A percentile compares a stretch with the other conserved stretches of the same genome.
Conservation (phyloP, 2,113 vertebrate genomes). For the Verasper variegatus region DNA sequence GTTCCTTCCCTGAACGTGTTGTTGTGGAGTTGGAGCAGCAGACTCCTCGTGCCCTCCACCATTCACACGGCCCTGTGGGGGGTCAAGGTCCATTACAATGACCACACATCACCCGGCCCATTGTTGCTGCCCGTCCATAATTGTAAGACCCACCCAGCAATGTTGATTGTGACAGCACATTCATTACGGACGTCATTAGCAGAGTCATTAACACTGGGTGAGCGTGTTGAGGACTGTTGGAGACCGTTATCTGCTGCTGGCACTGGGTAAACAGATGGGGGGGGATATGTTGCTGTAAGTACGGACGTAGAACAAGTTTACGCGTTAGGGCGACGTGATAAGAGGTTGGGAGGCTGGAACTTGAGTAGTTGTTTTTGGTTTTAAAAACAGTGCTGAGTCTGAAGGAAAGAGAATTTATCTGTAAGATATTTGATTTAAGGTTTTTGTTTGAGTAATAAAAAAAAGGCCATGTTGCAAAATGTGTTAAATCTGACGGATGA, state of each 20-base stretch:
- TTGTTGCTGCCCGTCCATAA: conserved; percentile 60
- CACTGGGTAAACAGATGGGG: conserved; percentile 42
- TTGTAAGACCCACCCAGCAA: conserved; percentile 42
- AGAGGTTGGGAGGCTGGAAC: background rate
- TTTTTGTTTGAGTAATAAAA: background rate
- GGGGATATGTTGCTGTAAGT: conserved; percentile 21
- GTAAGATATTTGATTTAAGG: too few species aligned
- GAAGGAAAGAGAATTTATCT: too few species aligned
- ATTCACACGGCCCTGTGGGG: conserved; percentile 58
- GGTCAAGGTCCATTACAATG: conserved; percentile 71
- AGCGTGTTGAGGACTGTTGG: conserved; percentile 51
- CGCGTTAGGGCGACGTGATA: conserved; percentile 16
- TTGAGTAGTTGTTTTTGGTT: background rate
- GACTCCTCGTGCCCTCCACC: conserved; percentile 38
- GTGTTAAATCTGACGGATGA: too few species aligned
- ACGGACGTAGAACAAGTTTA: conserved; percentile 36
- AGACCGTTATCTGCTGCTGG: conserved; percentile 65
- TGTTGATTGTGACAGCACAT: conserved; percentile 70
- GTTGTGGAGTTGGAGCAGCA: conserved; percentile 2
- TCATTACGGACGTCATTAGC: conserved; percentile 69
- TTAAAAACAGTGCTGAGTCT: background rate
- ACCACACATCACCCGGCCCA: conserved; percentile 51
- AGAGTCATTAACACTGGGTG: conserved; percentile 67
- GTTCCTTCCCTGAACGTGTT: conserved; percentile 7
- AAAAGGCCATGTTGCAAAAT: too few species aligned